Evolutionary conservation across 2,113 vertebrate species (phyloP), one percentile per base, ranked within the genome.

Genomic region (Heliornis fulica): DNA sequence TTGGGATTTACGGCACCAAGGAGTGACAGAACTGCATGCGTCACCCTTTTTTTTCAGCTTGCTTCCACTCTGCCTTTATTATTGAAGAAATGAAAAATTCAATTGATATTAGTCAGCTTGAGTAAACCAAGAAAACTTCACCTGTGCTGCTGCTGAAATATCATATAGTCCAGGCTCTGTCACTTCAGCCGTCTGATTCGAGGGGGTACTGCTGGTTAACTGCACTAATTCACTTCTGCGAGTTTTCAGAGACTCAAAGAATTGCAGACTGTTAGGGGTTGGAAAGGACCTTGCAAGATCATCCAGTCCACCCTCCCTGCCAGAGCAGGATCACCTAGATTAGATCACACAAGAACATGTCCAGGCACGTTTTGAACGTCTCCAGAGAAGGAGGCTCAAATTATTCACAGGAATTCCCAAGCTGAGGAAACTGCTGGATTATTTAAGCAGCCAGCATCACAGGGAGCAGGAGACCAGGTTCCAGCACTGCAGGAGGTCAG

Each of bases 201-300:
- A 94, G 53, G 50, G 26, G 28, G 41, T 34, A 36, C 4, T 83
- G 18, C 17, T 43, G 20, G 20, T 43, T n/a, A 79, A 59, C 14
- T 41, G 6, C 3, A 32, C 2, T 64, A 15, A 68, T 59, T 54
- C 57, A 15, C 40, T 82, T 68, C 54, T 68, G 8, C 17, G 60
- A 63, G 26, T 63, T 76, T 79, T 83, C 36, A 71, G 53, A 89
- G n/a, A n/a, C n/a, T n/a, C n/a, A n/a, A n/a, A n/a, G n/a, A n/a
- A n/a, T n/a, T n/a, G n/a, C n/a, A n/a, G n/a, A n/a, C n/a, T n/a
- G n/a, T n/a, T n/a, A n/a, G n/a, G n/a, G n/a, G n/a, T n/a, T n/a
- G n/a, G n/a, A n/a, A n/a, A n/a, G n/a, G n/a, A n/a, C n/a, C n/a
- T n/a, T n/a, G n/a, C n/a, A n/a, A n/a, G n/a, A n/a, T n/a, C n/a